phyloP scores from a whole-genome alignment of 1,140 invertebrate genomes.

The Bursaphelenchus mucronatus region DNA sequence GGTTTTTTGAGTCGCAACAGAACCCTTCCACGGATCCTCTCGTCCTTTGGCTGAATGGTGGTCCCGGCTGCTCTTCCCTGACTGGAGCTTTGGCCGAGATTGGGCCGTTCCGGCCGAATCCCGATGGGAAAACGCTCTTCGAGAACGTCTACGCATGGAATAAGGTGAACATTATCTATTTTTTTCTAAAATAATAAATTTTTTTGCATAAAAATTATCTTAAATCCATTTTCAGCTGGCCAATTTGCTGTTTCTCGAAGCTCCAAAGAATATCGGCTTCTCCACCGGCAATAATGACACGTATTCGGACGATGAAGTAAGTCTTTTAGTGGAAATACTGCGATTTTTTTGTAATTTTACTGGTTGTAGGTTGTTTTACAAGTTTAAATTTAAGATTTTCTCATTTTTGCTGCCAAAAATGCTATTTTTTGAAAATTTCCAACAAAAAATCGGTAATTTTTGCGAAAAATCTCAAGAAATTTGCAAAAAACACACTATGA shows the following conservation, averaged over 20 bases:
- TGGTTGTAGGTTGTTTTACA: too few relatives aligned
- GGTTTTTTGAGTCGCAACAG: conserved; percentile 64
- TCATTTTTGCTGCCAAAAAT: conserved; percentile 4
- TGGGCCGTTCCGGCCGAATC: conserved; percentile 63
- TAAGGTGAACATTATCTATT: conserved; percentile 28
- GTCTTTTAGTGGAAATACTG: background rate
- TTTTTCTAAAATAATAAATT: too few relatives aligned
- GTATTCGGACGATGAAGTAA: conserved; percentile 44
- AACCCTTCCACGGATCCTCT: conserved; percentile 63
- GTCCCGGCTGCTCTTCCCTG: conserved; percentile 66
- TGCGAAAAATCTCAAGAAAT: background rate
- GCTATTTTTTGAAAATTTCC: background rate
- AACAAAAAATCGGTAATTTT: background rate
- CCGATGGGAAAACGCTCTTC: conserved; percentile 59
- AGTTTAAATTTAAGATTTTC: conserved; percentile 61
- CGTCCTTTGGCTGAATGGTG: conserved; percentile 67
- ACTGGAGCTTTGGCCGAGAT: conserved; percentile 65
- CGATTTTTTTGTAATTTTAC: background rate
- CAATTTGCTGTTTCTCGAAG: conserved; percentile 70
- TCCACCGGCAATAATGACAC: conserved; percentile 61
- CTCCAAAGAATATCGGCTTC: conserved; percentile 66
- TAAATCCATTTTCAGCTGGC: conserved; percentile 61
- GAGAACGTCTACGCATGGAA: conserved; percentile 65
- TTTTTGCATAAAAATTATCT: background rate
- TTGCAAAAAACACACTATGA: background rate